These are phyloP conservation scores for Trilocha varians DNA, from an alignment of 2,888 invertebrate genomes.

Conservation along the genomic window DNA sequence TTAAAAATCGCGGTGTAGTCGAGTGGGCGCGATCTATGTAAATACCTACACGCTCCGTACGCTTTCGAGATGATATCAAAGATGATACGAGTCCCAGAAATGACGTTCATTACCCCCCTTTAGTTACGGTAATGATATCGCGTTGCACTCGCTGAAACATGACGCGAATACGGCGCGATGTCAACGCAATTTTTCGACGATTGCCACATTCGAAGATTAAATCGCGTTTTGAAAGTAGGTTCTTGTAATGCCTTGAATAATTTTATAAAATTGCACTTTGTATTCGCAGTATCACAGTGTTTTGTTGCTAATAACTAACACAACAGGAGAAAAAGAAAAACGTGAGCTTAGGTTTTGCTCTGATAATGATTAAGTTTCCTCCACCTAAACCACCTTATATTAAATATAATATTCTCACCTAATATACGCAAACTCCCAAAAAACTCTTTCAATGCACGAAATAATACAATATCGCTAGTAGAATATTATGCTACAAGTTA, in stretches of 20 bases:
- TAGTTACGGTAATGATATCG: conserved; percentile 25
- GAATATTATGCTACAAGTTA: too few relatives aligned
- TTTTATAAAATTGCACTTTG: too few relatives aligned
- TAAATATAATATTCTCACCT: too few relatives aligned
- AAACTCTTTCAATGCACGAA: too few relatives aligned
- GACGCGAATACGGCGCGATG: background rate
- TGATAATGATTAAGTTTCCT: too few relatives aligned
- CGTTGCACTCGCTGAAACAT: conserved; percentile 9
- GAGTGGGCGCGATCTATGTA: conserved; percentile 61
- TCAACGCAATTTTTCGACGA: background rate
- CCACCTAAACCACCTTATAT: too few relatives aligned
- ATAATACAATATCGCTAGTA: too few relatives aligned
- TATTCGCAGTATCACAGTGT: too few relatives aligned
- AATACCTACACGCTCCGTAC: conserved; percentile 59
- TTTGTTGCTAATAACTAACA: too few relatives aligned
- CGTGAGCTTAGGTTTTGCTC: too few relatives aligned
- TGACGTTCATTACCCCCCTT: conserved; percentile 32
- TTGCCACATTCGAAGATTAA: background rate
- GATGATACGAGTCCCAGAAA: conserved; percentile 35
- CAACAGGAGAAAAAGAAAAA: too few relatives aligned
- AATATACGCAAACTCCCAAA: too few relatives aligned
- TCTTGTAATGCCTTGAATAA: background rate
- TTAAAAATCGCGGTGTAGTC: conserved; percentile 47
- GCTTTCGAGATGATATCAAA: conserved; percentile 58
- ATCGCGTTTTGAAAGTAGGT: conserved; percentile 5